phyloP scores from a whole-genome alignment of 92 coral and sea anemone genomes.

The Epizoanthus ramosus region DNA sequence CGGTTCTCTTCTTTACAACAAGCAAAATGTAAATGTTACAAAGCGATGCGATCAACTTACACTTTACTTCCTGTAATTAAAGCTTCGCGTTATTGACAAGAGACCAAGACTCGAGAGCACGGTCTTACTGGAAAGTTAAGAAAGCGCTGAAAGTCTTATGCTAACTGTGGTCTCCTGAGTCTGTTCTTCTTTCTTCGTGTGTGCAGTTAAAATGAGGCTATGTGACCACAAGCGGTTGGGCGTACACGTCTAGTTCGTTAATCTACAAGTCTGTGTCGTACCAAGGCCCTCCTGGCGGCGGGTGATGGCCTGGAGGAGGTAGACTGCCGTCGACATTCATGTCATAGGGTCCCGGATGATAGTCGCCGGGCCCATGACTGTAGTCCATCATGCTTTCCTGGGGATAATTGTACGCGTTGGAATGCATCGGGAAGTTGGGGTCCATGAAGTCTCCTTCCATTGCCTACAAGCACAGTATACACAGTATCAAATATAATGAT shows the following conservation, averaged over 20 bases:
- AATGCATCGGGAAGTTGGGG: constrained; percentile 65
- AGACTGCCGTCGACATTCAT: constrained; percentile 71
- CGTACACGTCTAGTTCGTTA: neutral
- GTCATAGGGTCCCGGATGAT: constrained; percentile 77
- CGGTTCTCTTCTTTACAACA: neutral
- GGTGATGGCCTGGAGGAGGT: constrained; percentile 77
- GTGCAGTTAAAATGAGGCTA: neutral
- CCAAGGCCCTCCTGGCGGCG: constrained; percentile 83
- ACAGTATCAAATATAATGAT: neutral
- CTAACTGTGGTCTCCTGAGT: neutral
- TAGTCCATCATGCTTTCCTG: constrained; percentile 80
- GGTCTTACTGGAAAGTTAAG: neutral
- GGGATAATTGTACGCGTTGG: constrained; percentile 70
- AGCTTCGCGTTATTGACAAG: neutral
- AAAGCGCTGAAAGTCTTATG: neutral
- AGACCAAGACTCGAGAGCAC: neutral
- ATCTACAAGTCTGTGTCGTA: constrained; percentile 83
- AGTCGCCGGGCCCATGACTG: constrained; percentile 71
- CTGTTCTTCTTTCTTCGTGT: neutral
- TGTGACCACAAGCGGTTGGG: neutral
- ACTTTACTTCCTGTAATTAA: neutral
- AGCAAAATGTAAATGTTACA: neutral
- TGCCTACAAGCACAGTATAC: constrained; percentile 49
- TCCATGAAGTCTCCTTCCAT: constrained; percentile 89
- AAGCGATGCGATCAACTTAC: neutral